Percentiles rank a stretch among this genome's conserved stretches.
Conservation (phyloP, 2,797 vertebrate genomes). For the Limnodromus scolopaceus region DNA sequence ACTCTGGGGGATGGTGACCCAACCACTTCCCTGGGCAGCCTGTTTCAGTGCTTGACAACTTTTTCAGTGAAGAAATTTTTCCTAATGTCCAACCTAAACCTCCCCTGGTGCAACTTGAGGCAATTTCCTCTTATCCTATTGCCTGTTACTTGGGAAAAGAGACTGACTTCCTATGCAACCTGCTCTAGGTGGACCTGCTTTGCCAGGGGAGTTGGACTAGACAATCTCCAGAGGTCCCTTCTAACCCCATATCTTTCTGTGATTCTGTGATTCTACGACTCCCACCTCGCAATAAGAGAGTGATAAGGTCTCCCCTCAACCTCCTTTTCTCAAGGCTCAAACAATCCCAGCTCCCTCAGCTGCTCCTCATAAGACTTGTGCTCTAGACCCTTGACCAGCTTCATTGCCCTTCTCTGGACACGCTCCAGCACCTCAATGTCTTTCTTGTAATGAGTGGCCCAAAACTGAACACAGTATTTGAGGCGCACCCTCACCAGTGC, state of each 20-base stretch:
- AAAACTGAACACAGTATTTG: neutral
- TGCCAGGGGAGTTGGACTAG: too few relatives aligned
- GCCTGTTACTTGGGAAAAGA: neutral
- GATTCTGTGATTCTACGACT: too few relatives aligned
- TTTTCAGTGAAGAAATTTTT: neutral
- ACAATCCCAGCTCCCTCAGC: accelerated
- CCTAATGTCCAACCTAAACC: neutral
- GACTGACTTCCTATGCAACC: too few relatives aligned
- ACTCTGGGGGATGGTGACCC: neutral
- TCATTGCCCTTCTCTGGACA: accelerated
- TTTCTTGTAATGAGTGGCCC: neutral
- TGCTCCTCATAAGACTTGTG: accelerated
- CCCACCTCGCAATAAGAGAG: too few relatives aligned
- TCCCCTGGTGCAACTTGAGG: neutral
- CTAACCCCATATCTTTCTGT: too few relatives aligned
- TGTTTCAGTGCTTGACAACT: neutral
- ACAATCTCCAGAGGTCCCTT: too few relatives aligned
- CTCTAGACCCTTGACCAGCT: neutral
- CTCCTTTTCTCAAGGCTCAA: neutral
- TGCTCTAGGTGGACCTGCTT: too few relatives aligned
- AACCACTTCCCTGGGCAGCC: neutral
- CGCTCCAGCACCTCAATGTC: accelerated
- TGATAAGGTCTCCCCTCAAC: neutral
- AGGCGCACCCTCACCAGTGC: neutral
- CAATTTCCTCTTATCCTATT: neutral